phyloP scores from a whole-genome alignment of 2,797 vertebrate genomes.

The Epinephelus coioides region DNA sequence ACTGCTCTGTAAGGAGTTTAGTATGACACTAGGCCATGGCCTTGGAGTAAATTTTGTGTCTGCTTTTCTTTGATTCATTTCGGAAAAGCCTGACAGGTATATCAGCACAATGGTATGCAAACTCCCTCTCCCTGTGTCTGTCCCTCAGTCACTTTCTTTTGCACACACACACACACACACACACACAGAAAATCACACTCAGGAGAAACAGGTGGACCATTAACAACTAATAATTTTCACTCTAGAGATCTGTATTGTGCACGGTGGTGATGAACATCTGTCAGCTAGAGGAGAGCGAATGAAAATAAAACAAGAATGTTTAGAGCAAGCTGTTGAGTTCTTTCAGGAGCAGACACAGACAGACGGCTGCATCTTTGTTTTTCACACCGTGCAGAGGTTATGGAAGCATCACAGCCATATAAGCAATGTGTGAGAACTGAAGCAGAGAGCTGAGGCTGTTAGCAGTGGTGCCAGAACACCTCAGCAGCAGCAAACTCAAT shows the following conservation, averaged over 20 bases:
- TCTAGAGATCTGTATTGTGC: conserved; percentile 11
- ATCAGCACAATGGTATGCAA: not conserved
- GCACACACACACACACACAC: conserved; percentile 6
- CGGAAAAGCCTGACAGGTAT: not conserved
- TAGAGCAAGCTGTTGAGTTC: conserved; percentile 29
- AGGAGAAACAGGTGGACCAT: conserved; percentile 12
- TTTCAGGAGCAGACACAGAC: conserved; percentile 12
- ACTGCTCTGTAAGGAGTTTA: conserved; percentile 22
- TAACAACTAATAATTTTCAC: conserved; percentile 15
- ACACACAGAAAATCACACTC: conserved; percentile 8
- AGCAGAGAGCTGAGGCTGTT: conserved; percentile 27
- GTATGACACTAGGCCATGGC: not conserved
- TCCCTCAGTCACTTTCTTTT: not conserved
- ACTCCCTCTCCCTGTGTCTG: not conserved
- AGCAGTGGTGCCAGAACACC: not conserved
- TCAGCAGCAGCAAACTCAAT: not conserved
- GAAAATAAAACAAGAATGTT: conserved; percentile 21
- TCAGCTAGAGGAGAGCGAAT: conserved; percentile 2
- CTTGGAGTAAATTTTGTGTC: not conserved
- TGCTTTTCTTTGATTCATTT: not conserved
- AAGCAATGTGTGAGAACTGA: conserved; percentile 23
- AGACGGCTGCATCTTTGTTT: conserved; percentile 36
- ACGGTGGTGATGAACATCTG: conserved; percentile 40
- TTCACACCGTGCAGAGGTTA: conserved; percentile 21
- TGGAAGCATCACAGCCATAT: not conserved